phyloP scores from a whole-genome alignment of 2,797 vertebrate species.

The Crocodylus rhombifer region DNA sequence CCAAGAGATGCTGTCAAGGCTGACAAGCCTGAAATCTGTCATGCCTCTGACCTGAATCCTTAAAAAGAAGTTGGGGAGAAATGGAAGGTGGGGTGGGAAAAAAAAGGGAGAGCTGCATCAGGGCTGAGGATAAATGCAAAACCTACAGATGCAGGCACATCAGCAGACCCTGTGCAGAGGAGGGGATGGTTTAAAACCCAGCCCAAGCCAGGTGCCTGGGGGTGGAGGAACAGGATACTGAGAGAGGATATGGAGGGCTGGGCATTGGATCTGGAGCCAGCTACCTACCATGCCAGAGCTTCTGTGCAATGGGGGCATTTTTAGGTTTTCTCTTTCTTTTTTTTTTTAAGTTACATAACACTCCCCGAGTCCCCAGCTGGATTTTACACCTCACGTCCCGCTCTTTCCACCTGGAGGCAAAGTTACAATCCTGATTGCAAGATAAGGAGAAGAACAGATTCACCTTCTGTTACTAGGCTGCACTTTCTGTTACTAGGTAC shows the following conservation, averaged over 20 bases:
- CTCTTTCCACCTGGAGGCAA: not conserved
- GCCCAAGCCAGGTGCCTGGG: conserved; percentile 53
- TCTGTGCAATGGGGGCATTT: not conserved
- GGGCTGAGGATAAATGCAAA: conserved; percentile 47
- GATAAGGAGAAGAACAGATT: not conserved
- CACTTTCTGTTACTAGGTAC: not conserved
- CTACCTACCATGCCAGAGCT: not conserved
- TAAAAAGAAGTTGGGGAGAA: not conserved
- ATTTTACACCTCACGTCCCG: not conserved
- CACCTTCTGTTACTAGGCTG: not conserved
- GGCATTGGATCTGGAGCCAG: not conserved
- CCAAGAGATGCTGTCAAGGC: conserved; percentile 11
- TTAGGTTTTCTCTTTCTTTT: not conserved
- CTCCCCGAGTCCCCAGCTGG: not conserved
- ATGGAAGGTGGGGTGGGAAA: not conserved
- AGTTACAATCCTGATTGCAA: not conserved
- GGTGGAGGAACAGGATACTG: not conserved
- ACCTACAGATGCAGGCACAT: conserved; percentile 58
- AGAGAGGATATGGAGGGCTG: not conserved
- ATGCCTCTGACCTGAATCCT: not conserved
- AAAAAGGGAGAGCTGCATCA: conserved; percentile 50
- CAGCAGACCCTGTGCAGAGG: conserved; percentile 39
- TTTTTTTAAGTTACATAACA: not conserved
- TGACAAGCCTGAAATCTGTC: not conserved
- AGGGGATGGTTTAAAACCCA: conserved; percentile 29